Evolutionary conservation across 2,113 vertebrate genomes (phyloP).

Genomic region (cattle (Bos taurus)): ARS-UCD2.0 NC_037329.1:38186001-38186500

Average conservation of each 20-base stretch:
- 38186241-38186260: background rate
- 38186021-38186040: background rate
- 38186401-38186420: background rate
- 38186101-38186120: background rate
- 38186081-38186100: background rate
- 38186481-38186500: background rate
- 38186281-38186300: background rate
- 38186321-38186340: background rate
- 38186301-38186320: background rate
- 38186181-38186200: background rate
- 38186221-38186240: background rate
- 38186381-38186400: background rate
- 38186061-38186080: background rate
- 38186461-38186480: background rate
- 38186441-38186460: background rate
- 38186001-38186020: background rate
- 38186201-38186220: background rate
- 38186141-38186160: background rate
- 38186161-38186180: background rate
- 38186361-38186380: background rate
- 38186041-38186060: constrained; percentile 19
- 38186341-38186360: background rate
- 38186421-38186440: background rate
- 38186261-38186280: background rate
- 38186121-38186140: background rate